A percentile compares a stretch with the other conserved stretches of the same genome.
Conservation (phyloP, 2,888 invertebrate genomes). For the Sinotaia quadrata region DNA sequence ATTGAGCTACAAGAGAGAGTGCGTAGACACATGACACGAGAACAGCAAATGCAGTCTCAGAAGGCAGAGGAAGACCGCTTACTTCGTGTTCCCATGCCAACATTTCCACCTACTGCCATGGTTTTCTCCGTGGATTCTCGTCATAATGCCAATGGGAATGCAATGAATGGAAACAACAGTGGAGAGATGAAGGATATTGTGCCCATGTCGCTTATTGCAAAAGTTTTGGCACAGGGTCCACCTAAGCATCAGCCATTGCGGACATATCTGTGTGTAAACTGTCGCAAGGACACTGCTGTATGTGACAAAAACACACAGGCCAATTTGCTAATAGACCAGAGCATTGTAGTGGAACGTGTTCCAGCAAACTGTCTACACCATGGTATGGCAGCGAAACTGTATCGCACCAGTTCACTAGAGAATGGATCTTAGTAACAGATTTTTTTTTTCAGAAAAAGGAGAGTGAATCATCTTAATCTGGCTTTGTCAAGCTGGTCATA, state of each 20-base stretch:
- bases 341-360: slow-evolving; percentile 19
- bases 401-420: slow-evolving; percentile 22
- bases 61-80: slow-evolving; percentile 68
- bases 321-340: slow-evolving; percentile 32
- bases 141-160: slow-evolving; percentile 1
- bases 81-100: slow-evolving; percentile 83
- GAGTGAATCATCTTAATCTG: no score
- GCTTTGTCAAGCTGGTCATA: no score
- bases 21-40: slow-evolving; percentile 70
- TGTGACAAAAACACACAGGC: slow-evolving; percentile 64
- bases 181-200: slow-evolving; percentile 45
- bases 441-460: no score
- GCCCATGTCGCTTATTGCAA: slow-evolving; percentile 66
- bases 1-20: slow-evolving; percentile 93
- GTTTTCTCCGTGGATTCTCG: slow-evolving; percentile 75
- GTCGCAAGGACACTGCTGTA: slow-evolving; percentile 57
- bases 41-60: slow-evolving; percentile 58
- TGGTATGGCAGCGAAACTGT: slow-evolving; percentile 14
- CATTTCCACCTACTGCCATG: slow-evolving; percentile 89
- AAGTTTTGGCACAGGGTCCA: slow-evolving; percentile 63
- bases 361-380: slow-evolving; percentile 13
- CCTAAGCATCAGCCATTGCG: slow-evolving; percentile 50
- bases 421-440: slow-evolving; percentile 8
- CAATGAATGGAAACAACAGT: background rate
- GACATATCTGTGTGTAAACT: slow-evolving; percentile 63